phyloP scores from a whole-genome alignment of 2,888 invertebrate species.

The Rhingia campestris region DNA sequence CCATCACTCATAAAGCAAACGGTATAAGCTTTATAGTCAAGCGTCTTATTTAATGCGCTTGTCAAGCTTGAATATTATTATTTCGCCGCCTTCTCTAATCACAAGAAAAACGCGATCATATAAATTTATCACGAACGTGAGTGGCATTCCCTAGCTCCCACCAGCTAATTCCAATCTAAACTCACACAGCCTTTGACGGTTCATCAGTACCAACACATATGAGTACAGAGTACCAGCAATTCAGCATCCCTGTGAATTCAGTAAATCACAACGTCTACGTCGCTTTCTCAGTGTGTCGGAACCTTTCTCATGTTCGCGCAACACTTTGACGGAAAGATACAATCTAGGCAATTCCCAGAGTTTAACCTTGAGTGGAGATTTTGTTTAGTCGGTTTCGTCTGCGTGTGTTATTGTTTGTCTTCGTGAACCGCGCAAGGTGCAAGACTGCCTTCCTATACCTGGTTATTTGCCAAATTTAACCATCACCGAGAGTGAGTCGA shows the following conservation, averaged over 20 bases:
- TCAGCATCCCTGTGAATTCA: conserved; percentile 62
- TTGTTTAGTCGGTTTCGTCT: conserved; percentile 8
- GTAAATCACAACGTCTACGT: conserved; percentile 25
- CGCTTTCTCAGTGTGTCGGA: conserved; percentile 63
- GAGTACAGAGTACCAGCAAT: conserved; percentile 6
- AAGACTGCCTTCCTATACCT: conserved; percentile 53
- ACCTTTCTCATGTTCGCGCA: conserved; percentile 72
- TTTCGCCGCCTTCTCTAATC: conserved; percentile 66
- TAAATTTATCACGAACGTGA: conserved; percentile 66
- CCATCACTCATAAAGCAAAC: no score
- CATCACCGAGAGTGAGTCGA: background rate
- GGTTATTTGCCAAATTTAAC: conserved; percentile 54
- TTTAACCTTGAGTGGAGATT: conserved; percentile 66
- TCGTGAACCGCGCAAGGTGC: conserved; percentile 64
- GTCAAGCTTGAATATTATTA: conserved; percentile 45
- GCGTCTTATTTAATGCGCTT: conserved; percentile 24
- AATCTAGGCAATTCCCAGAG: conserved; percentile 67
- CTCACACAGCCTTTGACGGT: conserved; percentile 7
- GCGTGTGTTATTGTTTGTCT: conserved; percentile 33
- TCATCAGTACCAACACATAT: background rate
- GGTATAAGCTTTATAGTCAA: background rate
- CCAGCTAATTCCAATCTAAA: background rate
- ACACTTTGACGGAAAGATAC: conserved; percentile 53
- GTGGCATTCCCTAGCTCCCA: conserved; percentile 31
- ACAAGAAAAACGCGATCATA: conserved; percentile 31